Conservation (phyloP, 2,888 invertebrate genomes). For the Nemapogon koenigi region DNA sequence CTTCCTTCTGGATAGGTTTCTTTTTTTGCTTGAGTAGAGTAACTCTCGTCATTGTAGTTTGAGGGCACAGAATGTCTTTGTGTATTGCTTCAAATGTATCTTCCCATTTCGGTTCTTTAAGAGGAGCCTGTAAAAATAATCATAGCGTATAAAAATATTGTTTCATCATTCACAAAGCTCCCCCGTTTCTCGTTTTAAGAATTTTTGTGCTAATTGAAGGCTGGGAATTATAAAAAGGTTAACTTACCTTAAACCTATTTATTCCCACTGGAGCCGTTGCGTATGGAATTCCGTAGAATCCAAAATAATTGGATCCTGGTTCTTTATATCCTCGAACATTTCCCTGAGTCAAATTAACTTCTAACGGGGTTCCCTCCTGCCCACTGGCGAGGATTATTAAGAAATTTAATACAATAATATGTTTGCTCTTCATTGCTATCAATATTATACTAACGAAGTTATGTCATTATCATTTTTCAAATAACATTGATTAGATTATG, state of each 20-base stretch:
- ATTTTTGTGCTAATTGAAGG: no score
- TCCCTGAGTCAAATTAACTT: conserved; percentile 2
- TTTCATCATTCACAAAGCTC: no score
- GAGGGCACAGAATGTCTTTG: conserved; percentile 12
- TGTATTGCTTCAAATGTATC: conserved; percentile 10
- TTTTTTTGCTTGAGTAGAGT: neutral
- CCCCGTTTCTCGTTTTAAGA: no score
- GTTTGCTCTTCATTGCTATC: no score
- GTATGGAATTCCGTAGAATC: conserved; percentile 33
- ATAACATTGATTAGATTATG: no score
- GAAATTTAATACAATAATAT: no score
- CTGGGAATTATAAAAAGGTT: no score
- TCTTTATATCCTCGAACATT: conserved; percentile 9
- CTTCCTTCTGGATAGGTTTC: conserved; percentile 20
- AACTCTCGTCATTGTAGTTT: conserved; percentile 3
- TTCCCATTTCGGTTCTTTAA: conserved; percentile 9
- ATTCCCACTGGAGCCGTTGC: conserved; percentile 32
- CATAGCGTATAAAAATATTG: neutral
- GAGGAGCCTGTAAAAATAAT: conserved; percentile 10
- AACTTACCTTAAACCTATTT: conserved; percentile 27
- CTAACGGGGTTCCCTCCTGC: neutral
- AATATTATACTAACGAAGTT: no score
- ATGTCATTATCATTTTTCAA: no score
- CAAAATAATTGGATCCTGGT: conserved; percentile 21
- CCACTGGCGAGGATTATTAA: neutral